Base-by-base conservation (phyloP, 2,797 vertebrate species). In the Helostoma temminkii region DNA sequence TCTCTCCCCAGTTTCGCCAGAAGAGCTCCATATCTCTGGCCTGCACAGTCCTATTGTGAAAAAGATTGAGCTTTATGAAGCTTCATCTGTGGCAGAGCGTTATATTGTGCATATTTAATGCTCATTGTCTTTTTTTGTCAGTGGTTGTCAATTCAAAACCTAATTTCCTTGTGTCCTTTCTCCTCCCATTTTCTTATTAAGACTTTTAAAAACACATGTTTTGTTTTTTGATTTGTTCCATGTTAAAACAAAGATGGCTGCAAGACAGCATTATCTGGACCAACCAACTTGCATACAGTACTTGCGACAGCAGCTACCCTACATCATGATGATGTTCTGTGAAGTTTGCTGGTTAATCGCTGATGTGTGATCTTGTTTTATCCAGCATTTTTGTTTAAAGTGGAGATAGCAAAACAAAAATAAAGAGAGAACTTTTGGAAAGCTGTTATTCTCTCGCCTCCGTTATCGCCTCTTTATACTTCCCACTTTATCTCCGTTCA, bases 21-120 rank as follows among this genome's bases (percentile, higher is more conserved):
- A 61, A 52, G 34, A n/a, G 1, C 19, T 57, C 41, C n/a, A 4
- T 85, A 71, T 89, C 76, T 87, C 49, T 28, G 49, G 68, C 37
- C 75, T 32, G 53, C 70, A 69, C 4, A 21, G 58, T 82, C 34
- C 70, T 21, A 53, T 70, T 80, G 66, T 81, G 76, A 85, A 67
- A 74, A 79, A 70, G 56, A 56, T 49, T 57, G 36, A n/a, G 60
- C 81, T 83, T 85, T 34, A 80, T 74, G 76, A 52, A 64, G 63
- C 66, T 65, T 66, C 56, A 59, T 77, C 62, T 56, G 58, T 3
- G 3, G 26, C 22, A 0, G 16, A 3, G 49, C 3, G 1, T 54
- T 25, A 67, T 49, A 66, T 60, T 34, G 15, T 77, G 50, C 55
- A 55, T 76, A 48, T 82, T 85, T 77, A 63, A 70, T 62, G 15